Evolutionary conservation across 2,888 invertebrate species (phyloP), one percentile per base, ranked within the genome.

Genomic region (Eristalis arbustorum): DNA sequence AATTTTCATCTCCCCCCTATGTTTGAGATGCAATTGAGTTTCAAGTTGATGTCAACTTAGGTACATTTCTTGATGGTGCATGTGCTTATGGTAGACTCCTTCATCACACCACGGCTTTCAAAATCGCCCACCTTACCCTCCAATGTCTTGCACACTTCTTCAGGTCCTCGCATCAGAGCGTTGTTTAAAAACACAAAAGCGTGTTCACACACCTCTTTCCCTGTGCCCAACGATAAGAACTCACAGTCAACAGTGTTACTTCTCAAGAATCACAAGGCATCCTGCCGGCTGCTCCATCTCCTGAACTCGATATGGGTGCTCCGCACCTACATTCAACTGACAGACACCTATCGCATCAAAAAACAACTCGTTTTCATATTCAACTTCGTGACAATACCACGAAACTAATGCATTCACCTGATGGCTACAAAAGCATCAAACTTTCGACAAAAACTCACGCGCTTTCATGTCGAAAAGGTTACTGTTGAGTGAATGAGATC

Each of bases 401-500:
- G 49, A 8, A 18, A 18, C 49, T 49, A 18, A 49, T 49, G 49
- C 49, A 49, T 18, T 49, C 8, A 49, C 49, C 49, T 49, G 49
- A 6, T 49, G 25, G 18, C 8, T 18, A 49, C 1, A 18, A 42
- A 18, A 42, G 18, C 31, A 31, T 31, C 8, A 49, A 49, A 49
- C 18, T 49, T 49, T 18, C n/a, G 8, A 18, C 18, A 49, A 49
- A 49, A 49, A 18, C 49, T 49, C 57, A 57, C 37, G 62, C 67
- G 56, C 67, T n/a, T 31, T 57, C 62, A 37, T 25, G 3, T 40
- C 57, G 62, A 68, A 74, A n/a, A 63, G 68, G 74, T 80, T 80
- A 64, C 74, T 80, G 23, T 57, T 42, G 66, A 69, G 42, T 81
- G 68, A 72, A 81, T 74, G 67, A 42, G 59, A 85, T 85, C 84